These are phyloP conservation scores for Pangasius larnaudii DNA, from an alignment of 2,797 vertebrate genomes.

Conservation along the genomic window DNA sequence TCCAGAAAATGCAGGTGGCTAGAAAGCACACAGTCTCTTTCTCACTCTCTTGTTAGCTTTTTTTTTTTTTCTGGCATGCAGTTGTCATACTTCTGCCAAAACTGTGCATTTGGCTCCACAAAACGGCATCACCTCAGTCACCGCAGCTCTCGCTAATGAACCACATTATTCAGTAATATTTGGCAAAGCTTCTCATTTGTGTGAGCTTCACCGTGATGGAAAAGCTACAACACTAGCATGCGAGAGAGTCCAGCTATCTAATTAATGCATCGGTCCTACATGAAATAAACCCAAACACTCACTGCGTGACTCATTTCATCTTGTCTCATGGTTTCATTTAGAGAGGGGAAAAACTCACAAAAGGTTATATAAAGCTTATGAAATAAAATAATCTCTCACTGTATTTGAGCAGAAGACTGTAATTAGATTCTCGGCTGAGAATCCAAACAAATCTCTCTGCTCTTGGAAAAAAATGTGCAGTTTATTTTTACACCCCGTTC, in stretches of 20 bases:
- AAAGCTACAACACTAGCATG: conserved; percentile 4
- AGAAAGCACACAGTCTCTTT: background rate
- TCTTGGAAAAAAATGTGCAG: background rate
- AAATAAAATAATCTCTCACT: conserved; percentile 7
- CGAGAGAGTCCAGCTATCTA: conserved; percentile 8
- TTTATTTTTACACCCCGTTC: conserved; percentile 20
- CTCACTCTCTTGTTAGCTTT: background rate
- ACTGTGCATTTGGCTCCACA: conserved; percentile 19
- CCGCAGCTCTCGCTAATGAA: conserved; percentile 36
- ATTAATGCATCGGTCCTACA: conserved; percentile 8
- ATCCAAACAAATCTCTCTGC: conserved; percentile 24
- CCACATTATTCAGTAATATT: conserved; percentile 38
- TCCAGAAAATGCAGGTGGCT: background rate
- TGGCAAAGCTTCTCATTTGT: conserved; percentile 13
- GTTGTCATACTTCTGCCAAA: conserved; percentile 36
- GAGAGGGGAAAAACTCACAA: background rate
- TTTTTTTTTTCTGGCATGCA: conserved; percentile 8
- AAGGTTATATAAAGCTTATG: conserved; percentile 14
- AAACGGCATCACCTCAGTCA: background rate
- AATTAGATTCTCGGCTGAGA: conserved; percentile 10
- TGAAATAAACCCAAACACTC: background rate
- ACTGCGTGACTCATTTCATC: conserved; percentile 13
- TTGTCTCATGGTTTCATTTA: conserved; percentile 15
- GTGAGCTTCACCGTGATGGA: background rate
- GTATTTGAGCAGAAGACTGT: conserved; percentile 36